Base-by-base conservation (phyloP, 2,113 vertebrate genomes). In the Loxodonta africana region DNA sequence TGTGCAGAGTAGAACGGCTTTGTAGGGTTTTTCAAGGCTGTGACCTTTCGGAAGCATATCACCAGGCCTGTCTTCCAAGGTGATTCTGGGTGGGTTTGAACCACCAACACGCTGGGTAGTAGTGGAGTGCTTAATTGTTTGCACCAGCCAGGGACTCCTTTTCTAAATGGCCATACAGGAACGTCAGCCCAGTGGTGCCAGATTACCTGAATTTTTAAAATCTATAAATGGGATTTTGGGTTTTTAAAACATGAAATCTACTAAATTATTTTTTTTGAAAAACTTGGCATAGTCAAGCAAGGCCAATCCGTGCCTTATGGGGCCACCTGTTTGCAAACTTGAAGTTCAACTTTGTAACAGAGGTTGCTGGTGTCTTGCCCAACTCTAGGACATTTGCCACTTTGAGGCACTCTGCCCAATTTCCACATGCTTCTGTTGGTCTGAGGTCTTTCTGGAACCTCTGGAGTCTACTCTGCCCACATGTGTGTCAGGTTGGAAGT, bases 101-200 rank as follows among this genome's bases (percentile, higher is more conserved):
- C 33, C 21, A 28, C 30, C 23, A 23, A 7, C 67, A 7, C 15
- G 33, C 3, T 69, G 30, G 67, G 12, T 57, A 14, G 53, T 57
- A 57, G 15, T 17, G 12, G 15, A 57, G 15, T 3, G 12, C 53
- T 12, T 57, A 17, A 57, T 3, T 17, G 15, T 57, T 57, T 57
- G 53, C 53, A 57, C 15, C 53, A 57, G 11, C 53, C 53, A 57
- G 53, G 53, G 12, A 57, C 15, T 11, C 25, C 15, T 11, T 82
- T 76, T 96, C 51, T 69, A 88, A 67, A 78, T 48, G 33, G 30
- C 10, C 48, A 18, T 41, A 10, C 0, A 6, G 1, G 8, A 51
- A 53, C 57, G 1, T 5, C 71, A 48, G 44, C 37, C 30, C 20
- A 74, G 0, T 2, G 14, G 46, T 33, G 14, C 51, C 41, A 44